Evolutionary conservation across 2,113 vertebrate species (phyloP).

Genomic region (Etheostoma spectabile): DNA sequence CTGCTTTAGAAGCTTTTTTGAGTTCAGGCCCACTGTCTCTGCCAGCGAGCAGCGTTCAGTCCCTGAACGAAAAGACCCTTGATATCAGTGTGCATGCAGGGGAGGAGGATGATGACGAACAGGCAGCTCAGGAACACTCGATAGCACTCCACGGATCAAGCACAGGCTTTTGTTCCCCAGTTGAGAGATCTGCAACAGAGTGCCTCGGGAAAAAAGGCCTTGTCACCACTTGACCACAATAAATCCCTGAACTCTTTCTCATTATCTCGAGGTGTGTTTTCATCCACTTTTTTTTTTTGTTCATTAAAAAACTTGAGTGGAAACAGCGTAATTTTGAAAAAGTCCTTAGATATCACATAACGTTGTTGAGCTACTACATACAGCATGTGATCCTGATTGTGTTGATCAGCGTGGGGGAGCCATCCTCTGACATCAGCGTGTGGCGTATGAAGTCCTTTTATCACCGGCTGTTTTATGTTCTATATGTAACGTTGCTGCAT

Average conservation of each 20-base stretch:
- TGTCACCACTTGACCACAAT: constrained; percentile 12
- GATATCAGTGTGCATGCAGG: constrained; percentile 5
- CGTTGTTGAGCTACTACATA: no score
- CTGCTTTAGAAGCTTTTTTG: constrained; percentile 12
- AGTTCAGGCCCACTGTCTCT: constrained; percentile 3
- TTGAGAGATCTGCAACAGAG: background rate
- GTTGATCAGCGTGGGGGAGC: background rate
- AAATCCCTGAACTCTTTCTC: background rate
- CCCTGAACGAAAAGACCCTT: background rate
- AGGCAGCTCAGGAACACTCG: background rate
- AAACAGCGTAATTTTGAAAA: no score
- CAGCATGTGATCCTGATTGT: background rate
- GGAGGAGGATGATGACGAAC: constrained; percentile 16
- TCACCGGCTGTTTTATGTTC: background rate
- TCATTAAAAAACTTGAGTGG: no score
- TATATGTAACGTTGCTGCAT: constrained; percentile 5
- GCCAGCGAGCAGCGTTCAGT: constrained; percentile 4
- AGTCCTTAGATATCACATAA: no score
- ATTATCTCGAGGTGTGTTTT: no score
- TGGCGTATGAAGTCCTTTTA: background rate
- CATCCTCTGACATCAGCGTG: background rate
- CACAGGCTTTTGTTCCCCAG: background rate
- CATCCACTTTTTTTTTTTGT: no score
- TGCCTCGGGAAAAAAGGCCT: background rate
- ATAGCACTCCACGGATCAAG: background rate